phyloP scores from a whole-genome alignment of 1,140 invertebrate species.

The Aphis craccivora region DNA sequence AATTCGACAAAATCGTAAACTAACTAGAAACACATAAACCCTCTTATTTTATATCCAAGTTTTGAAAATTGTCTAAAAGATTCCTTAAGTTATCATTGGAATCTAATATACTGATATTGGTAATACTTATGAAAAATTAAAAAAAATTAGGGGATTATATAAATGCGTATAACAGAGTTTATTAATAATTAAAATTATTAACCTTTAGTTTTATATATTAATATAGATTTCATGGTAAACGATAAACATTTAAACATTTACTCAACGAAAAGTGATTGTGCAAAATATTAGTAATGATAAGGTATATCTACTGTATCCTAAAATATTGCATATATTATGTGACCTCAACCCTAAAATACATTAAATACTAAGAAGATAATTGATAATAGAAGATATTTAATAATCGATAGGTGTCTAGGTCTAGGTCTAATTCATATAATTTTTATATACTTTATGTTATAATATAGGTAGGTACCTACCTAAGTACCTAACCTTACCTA shows the following conservation, averaged over 20 bases:
- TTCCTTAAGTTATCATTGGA: too few relatives aligned
- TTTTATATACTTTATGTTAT: background rate
- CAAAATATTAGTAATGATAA: background rate
- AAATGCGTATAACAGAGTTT: background rate
- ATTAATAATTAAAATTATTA: background rate
- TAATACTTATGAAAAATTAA: background rate
- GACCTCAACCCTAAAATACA: conserved; percentile 1
- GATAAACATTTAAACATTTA: conserved; percentile 1
- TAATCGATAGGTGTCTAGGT: background rate
- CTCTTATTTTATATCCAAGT: too few relatives aligned
- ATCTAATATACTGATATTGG: too few relatives aligned
- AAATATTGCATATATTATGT: background rate
- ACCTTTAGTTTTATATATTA: background rate
- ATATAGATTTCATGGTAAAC: background rate
- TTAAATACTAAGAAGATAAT: background rate
- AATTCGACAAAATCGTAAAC: too few relatives aligned
- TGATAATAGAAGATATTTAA: background rate
- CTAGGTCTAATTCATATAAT: background rate
- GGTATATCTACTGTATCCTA: background rate
- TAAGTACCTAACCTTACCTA: too few relatives aligned
- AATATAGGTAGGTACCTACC: too few relatives aligned
- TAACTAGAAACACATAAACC: too few relatives aligned
- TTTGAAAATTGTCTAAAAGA: too few relatives aligned
- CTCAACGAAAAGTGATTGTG: background rate
- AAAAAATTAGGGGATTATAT: background rate